Conservation (phyloP, 2,797 vertebrate species). For the Denticeps clupeoides region DNA sequence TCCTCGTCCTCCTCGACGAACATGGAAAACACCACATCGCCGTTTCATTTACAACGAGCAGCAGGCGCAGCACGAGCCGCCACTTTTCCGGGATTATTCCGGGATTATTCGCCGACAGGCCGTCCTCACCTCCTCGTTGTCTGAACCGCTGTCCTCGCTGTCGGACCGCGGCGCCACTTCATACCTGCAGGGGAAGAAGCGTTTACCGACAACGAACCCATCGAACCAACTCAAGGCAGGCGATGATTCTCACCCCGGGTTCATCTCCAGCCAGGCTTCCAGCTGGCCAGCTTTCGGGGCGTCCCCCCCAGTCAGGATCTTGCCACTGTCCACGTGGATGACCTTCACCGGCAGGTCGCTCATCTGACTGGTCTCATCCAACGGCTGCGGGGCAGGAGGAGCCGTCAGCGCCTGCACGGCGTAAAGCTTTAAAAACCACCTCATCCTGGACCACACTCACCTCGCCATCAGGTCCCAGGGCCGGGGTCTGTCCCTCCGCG, state of each 20-base stretch:
- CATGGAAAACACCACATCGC: not conserved
- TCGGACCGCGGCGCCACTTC: constrained; percentile 90
- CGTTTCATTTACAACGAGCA: too few species aligned
- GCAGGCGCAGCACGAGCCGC: too few species aligned
- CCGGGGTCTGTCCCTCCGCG: constrained; percentile 61
- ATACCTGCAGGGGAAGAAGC: constrained; percentile 55
- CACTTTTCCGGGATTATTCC: too few species aligned
- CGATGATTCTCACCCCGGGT: constrained; percentile 69
- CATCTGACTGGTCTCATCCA: constrained; percentile 97
- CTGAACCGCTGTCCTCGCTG: constrained; percentile 88
- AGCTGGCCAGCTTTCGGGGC: constrained; percentile 86
- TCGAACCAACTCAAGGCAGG: not conserved
- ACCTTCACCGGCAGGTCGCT: constrained; percentile 91
- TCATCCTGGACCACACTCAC: too few species aligned
- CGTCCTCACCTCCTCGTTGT: constrained; percentile 82
- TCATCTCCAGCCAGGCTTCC: constrained; percentile 94
- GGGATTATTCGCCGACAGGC: too few species aligned
- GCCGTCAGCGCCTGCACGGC: not conserved
- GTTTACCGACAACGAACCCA: not conserved
- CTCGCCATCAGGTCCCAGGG: constrained; percentile 85
- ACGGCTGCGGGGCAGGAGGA: constrained; percentile 58
- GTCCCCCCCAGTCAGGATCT: constrained; percentile 80
- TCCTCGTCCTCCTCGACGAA: constrained; percentile 45
- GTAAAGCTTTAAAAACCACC: too few species aligned
- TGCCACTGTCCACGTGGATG: constrained; percentile 88